These are phyloP conservation scores for Trichogramma pretiosum DNA, from an alignment of 1,140 invertebrate species.

Conservation along the genomic window DNA sequence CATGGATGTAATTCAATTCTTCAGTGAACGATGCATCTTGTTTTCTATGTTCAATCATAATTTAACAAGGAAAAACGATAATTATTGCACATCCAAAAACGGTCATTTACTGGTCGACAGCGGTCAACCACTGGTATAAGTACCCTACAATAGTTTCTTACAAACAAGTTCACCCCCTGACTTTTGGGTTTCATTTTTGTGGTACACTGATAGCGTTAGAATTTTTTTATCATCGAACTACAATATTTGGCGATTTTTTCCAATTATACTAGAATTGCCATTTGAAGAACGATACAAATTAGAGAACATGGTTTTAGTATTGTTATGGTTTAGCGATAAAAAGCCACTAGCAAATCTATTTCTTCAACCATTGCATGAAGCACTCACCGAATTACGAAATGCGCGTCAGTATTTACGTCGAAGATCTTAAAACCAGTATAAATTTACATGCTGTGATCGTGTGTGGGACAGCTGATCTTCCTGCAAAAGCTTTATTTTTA, in stretches of 20 bases:
- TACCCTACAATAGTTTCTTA: too few relatives aligned
- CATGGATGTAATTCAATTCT: too few relatives aligned
- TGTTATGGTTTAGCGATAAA: conserved; percentile 16
- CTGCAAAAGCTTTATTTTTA: conserved; percentile 4
- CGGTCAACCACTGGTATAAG: too few relatives aligned
- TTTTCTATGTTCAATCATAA: too few relatives aligned
- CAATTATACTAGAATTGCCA: conserved; percentile 16
- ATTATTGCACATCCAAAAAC: too few relatives aligned
- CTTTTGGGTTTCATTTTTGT: conserved; percentile 8
- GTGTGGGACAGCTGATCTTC: background rate
- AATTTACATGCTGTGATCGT: background rate
- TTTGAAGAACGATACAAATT: conserved; percentile 13
- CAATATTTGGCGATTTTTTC: conserved; percentile 13
- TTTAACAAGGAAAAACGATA: too few relatives aligned
- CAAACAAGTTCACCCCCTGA: too few relatives aligned
- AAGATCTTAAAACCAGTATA: background rate
- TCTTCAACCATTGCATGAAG: background rate
- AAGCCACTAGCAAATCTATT: conserved; percentile 19
- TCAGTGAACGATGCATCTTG: too few relatives aligned
- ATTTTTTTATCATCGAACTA: conserved; percentile 14
- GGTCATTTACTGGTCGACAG: too few relatives aligned
- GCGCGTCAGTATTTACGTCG: background rate
- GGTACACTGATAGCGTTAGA: conserved; percentile 4
- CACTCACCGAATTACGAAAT: background rate
- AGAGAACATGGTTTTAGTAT: conserved; percentile 15